phyloP scores from a whole-genome alignment of 2,797 vertebrate species.

The Clarias laeviceps region DNA sequence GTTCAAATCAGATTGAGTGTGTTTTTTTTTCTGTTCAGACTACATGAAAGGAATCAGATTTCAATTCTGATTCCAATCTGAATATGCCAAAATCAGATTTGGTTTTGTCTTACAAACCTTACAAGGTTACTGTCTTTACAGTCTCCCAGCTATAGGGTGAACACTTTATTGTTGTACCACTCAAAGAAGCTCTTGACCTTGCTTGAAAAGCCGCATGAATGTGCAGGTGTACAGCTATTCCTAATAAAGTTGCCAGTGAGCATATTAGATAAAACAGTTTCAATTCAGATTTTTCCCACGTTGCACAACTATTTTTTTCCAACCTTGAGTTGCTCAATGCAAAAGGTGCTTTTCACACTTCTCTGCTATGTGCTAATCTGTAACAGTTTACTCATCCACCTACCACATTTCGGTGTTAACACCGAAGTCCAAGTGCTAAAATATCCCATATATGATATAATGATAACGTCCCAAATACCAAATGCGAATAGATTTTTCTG shows the following conservation, averaged over 20 bases:
- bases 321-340: conserved; percentile 6
- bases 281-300: conserved; percentile 4
- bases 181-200: background rate
- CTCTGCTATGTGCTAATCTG: conserved; percentile 37
- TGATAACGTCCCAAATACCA: conserved; percentile 20
- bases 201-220: background rate
- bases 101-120: no score
- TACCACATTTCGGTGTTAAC: conserved; percentile 26
- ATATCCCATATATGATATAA: conserved; percentile 23
- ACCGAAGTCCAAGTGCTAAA: conserved; percentile 17
- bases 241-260: background rate
- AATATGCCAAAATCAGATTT: no score
- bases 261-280: conserved; percentile 6
- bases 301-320: background rate
- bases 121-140: no score
- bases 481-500: conserved; percentile 7
- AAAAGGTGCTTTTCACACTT: conserved; percentile 36
- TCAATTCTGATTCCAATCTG: no score
- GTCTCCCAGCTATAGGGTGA: background rate
- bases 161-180: background rate
- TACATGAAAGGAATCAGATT: no score
- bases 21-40: no score
- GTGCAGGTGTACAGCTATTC: background rate
- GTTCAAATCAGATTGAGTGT: no score
- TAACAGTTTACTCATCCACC: conserved; percentile 25